These are phyloP conservation scores for Rhyzopertha dominica DNA, from an alignment of 1,140 invertebrate genomes.

Conservation along the genomic window DNA sequence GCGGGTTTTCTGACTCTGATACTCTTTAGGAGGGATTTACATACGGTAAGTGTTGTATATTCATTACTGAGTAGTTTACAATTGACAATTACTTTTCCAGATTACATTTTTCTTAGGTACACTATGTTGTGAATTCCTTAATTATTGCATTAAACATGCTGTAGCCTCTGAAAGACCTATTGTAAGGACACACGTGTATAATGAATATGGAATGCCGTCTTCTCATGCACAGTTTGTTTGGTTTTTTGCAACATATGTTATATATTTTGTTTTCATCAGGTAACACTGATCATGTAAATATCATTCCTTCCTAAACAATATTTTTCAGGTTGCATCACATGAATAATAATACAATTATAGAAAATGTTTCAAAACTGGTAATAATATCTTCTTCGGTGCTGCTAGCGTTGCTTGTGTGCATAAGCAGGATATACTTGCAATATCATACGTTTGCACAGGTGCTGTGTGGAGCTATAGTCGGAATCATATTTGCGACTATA, in stretches of 20 bases:
- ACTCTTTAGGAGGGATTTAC: slow-evolving; percentile 83
- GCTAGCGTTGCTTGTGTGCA: slow-evolving; percentile 59
- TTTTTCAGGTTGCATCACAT: slow-evolving; percentile 74
- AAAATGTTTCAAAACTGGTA: slow-evolving; percentile 67
- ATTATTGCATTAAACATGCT: slow-evolving; percentile 76
- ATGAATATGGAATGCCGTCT: slow-evolving; percentile 93
- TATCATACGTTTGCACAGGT: slow-evolving; percentile 86
- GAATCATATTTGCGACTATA: slow-evolving; percentile 50
- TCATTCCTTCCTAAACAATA: too few species aligned
- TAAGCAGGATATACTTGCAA: slow-evolving; percentile 74
- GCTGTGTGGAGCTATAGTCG: slow-evolving; percentile 61
- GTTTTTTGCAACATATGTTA: slow-evolving; percentile 84
- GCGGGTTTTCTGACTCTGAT: slow-evolving; percentile 80
- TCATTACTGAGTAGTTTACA: not conserved
- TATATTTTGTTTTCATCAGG: slow-evolving; percentile 84
- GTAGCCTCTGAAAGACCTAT: slow-evolving; percentile 77
- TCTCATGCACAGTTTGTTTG: slow-evolving; percentile 89
- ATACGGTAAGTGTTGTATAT: slow-evolving; percentile 66
- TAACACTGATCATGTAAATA: slow-evolving; percentile 44
- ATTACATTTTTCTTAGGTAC: slow-evolving; percentile 80
- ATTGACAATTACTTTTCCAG: slow-evolving; percentile 51
- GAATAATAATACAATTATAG: slow-evolving; percentile 68
- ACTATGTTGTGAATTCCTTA: slow-evolving; percentile 72
- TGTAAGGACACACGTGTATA: slow-evolving; percentile 60
- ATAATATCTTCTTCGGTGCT: slow-evolving; percentile 59